phyloP scores from a whole-genome alignment of 2,888 invertebrate species.

The Cordilura impudica region DNA sequence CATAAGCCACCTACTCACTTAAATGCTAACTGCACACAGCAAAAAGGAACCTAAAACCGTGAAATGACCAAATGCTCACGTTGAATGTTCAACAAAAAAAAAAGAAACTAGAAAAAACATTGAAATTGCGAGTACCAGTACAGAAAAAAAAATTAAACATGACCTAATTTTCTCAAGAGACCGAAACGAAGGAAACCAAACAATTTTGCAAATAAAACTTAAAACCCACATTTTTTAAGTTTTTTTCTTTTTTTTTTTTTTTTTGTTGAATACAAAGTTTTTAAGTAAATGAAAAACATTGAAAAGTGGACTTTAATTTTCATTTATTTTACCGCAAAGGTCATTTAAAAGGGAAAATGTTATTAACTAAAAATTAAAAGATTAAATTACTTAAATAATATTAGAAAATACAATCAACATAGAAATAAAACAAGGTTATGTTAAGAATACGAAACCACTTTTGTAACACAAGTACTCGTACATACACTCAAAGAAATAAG shows the following conservation, averaged over 20 bases:
- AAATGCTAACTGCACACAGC: constrained; percentile 9
- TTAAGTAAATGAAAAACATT: constrained; percentile 39
- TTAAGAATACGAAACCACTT: constrained; percentile 7
- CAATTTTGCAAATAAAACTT: constrained; percentile 21
- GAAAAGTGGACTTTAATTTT: background rate
- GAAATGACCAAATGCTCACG: constrained; percentile 61
- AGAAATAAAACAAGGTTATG: background rate
- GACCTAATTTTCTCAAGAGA: constrained; percentile 55
- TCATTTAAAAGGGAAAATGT: background rate
- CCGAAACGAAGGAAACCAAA: constrained; percentile 30
- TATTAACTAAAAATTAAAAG: constrained; percentile 8
- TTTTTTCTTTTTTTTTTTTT: constrained; percentile 1
- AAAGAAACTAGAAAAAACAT: constrained; percentile 11
- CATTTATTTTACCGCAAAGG: background rate
- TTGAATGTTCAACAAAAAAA: constrained; percentile 24
- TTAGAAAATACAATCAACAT: constrained; percentile 5
- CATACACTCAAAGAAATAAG: constrained; percentile 37
- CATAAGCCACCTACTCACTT: constrained; percentile 13
- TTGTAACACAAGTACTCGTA: too few relatives aligned
- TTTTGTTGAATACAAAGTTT: background rate
- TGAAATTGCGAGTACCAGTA: background rate
- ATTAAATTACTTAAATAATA: constrained; percentile 37
- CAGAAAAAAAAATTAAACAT: constrained; percentile 36
- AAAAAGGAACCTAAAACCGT: constrained; percentile 46
- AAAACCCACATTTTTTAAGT: constrained; percentile 33